These are phyloP conservation scores for Ptychochromis oligacanthus DNA, from an alignment of 2,113 vertebrate genomes.

Conservation along the genomic window DNA sequence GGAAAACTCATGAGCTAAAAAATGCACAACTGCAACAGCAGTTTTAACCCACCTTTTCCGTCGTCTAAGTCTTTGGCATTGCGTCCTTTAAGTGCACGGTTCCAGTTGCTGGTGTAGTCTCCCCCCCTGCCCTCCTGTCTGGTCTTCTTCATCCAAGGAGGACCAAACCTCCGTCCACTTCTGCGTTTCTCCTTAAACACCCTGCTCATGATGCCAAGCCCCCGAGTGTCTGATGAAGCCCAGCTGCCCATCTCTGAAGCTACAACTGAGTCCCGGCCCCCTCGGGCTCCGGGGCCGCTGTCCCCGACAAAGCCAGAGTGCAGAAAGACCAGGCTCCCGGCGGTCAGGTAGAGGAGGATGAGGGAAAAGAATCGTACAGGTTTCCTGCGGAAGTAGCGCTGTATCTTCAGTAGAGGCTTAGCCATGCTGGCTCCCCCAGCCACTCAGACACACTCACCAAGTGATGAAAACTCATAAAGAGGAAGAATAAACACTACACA, in stretches of 20 bases:
- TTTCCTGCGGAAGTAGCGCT: conserved; percentile 91
- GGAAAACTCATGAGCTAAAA: background rate
- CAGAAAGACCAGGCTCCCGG: conserved; percentile 92
- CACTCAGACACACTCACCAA: conserved; percentile 48
- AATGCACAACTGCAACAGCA: background rate
- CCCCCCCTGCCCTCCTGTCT: conserved; percentile 76
- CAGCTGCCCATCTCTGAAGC: conserved; percentile 55
- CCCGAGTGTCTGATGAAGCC: conserved; percentile 73
- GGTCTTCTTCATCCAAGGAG: conserved; percentile 83
- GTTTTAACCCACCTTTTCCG: conserved; percentile 85
- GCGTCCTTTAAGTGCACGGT: conserved; percentile 82
- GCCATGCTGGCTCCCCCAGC: conserved; percentile 85
- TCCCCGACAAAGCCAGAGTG: conserved; percentile 87
- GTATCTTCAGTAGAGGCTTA: conserved; percentile 90
- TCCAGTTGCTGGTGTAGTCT: conserved; percentile 83
- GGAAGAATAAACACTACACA: conserved; percentile 35
- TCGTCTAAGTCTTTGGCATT: conserved; percentile 87
- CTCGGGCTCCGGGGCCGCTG: conserved; percentile 55
- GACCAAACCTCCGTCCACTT: conserved; percentile 76
- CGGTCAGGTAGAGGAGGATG: conserved; percentile 91
- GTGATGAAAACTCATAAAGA: conserved; percentile 73
- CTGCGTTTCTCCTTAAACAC: conserved; percentile 79
- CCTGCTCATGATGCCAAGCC: conserved; percentile 78
- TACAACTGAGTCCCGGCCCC: conserved; percentile 58
- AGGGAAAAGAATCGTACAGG: conserved; percentile 93